These are phyloP conservation scores for Platerodrilus igneus DNA, from an alignment of 2,888 invertebrate genomes.

Conservation along the genomic window DNA sequence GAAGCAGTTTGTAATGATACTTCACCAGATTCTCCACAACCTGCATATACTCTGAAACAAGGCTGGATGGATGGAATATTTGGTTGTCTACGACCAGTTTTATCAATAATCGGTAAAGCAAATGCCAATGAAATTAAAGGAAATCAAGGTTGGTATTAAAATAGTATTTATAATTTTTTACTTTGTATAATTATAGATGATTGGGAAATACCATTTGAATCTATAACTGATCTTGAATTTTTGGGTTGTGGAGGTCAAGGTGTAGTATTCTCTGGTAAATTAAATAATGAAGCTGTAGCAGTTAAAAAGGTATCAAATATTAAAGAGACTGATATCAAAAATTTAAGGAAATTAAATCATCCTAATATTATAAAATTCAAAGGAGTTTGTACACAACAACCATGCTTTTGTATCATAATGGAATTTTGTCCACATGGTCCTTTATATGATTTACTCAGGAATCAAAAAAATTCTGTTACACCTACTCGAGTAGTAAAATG, in stretches of 20 bases:
- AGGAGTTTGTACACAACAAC: slow-evolving; percentile 90
- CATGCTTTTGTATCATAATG: slow-evolving; percentile 95
- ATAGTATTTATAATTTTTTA: not conserved
- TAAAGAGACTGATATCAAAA: slow-evolving; percentile 89
- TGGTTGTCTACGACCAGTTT: slow-evolving; percentile 83
- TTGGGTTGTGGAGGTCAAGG: slow-evolving; percentile 95
- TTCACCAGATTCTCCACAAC: slow-evolving; percentile 49
- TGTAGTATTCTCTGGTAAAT: slow-evolving; percentile 84
- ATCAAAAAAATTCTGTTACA: slow-evolving; percentile 76
- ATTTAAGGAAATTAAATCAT: slow-evolving; percentile 87
- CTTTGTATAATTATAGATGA: slow-evolving; percentile 55
- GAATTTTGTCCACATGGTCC: slow-evolving; percentile 97
- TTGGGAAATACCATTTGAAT: slow-evolving; percentile 94
- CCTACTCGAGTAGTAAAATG: slow-evolving; percentile 86
- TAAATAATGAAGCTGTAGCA: slow-evolving; percentile 82
- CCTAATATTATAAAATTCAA: slow-evolving; percentile 91
- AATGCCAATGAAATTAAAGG: slow-evolving; percentile 65
- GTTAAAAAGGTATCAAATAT: slow-evolving; percentile 93
- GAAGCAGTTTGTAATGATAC: slow-evolving; percentile 42
- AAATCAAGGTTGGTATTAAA: slow-evolving; percentile 51
- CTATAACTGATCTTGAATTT: slow-evolving; percentile 83
- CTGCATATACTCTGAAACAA: slow-evolving; percentile 52
- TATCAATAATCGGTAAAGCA: slow-evolving; percentile 81
- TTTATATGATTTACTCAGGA: slow-evolving; percentile 82
- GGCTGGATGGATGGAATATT: slow-evolving; percentile 80